Evolutionary conservation across 2,888 invertebrate species (phyloP), one percentile per base, ranked within the genome.

Genomic region (Caradrina clavipalpis): DNA sequence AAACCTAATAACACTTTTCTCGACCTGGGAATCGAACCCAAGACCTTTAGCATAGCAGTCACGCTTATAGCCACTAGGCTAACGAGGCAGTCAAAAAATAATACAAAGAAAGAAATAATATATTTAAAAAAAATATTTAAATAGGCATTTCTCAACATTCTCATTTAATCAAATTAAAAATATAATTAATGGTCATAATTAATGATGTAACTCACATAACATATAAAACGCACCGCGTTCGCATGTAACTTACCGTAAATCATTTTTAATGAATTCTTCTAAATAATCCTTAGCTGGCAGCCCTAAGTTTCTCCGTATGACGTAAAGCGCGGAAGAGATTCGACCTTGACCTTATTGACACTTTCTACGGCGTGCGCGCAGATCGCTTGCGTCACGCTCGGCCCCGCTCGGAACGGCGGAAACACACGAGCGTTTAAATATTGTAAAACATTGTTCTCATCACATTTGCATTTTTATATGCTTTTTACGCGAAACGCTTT

Each of bases 271-370:
- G 26, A 54, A 15, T 39, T 10, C 11, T 39, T 39, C 19, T 2
- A 35, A 21, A 35, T 56, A 71, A 80, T 70, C 19, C 26, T 49
- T 31, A 17, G 8, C 11, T n/a, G 76, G 1, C 72, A 84, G 56
- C 85, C 83, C 81, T 83, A 74, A 77, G 70, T 67, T 63, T 67
- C 66, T 76, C 73, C 57, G 58, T 8, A 49, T 86, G 85, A 84
- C 68, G 78, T 77, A 87, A 86, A 56, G 65, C 56, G 73, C 79
- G 80, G 78, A 79, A 77, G 81, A 81, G 69, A 61, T 70, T 50
- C 73, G 80, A 71, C 88, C 87, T 86, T 87, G 86, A 87, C 87
- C 87, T 84, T 87, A 79, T 80, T 76, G 78, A 47, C 78, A 76
- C 87, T 87, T 86, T 87, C 87, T 81, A 83, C 63, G 45, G 73